Conservation (phyloP, 1,140 invertebrate species). For the Mamestra configurata region DNA sequence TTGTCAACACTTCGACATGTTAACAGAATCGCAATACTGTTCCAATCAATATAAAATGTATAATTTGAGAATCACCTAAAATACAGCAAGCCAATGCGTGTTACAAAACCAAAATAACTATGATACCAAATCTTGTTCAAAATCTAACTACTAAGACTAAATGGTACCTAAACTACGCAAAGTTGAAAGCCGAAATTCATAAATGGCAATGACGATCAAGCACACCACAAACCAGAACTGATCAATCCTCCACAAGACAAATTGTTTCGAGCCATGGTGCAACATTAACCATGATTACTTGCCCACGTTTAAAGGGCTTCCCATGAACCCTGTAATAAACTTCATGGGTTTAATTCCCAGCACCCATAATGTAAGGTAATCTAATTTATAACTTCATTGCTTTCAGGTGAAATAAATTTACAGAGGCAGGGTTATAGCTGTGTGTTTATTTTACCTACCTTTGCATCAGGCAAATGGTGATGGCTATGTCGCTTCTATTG, state of each 20-base stretch:
- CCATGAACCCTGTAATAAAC: conserved; percentile 41
- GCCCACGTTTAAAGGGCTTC: conserved; percentile 23
- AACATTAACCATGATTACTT: conserved; percentile 45
- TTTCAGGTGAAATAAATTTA: conserved; percentile 28
- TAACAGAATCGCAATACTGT: too few relatives aligned
- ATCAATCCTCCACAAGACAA: conserved; percentile 17
- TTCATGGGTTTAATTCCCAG: conserved; percentile 42
- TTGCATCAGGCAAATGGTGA: background rate
- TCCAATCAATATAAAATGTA: too few relatives aligned
- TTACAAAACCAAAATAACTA: too few relatives aligned
- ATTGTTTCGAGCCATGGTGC: conserved; percentile 6
- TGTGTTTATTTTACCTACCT: background rate
- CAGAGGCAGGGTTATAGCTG: background rate
- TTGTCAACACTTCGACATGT: too few relatives aligned
- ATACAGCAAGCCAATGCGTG: too few relatives aligned
- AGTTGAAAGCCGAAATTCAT: background rate
- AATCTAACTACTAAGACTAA: too few relatives aligned
- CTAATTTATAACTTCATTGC: conserved; percentile 46
- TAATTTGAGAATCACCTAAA: too few relatives aligned
- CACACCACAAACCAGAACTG: background rate
- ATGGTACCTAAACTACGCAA: too few relatives aligned
- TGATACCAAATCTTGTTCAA: too few relatives aligned
- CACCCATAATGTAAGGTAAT: conserved; percentile 42
- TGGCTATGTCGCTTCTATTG: background rate
- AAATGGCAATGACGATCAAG: background rate